Base-by-base conservation (phyloP, 35 echinoderm and acorn worm species). In the Chiridota heheva region DNA sequence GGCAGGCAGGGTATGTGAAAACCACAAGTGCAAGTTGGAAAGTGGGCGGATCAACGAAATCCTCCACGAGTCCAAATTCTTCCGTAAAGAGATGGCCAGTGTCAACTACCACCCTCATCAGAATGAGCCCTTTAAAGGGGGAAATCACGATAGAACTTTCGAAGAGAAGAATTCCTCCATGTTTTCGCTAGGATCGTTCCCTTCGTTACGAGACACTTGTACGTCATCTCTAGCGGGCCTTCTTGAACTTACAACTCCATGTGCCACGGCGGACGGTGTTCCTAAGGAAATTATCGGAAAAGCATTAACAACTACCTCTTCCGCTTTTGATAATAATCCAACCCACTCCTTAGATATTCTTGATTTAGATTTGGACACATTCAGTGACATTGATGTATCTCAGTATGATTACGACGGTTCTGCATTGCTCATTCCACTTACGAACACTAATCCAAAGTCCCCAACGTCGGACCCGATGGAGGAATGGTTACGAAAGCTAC, bases 391-490 rank as follows among this genome's bases (percentile, higher is more conserved):
- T 20, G 75, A 78, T 33, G 34, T 78, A 38, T 78, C 75, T 8
- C 75, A 78, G 51, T 78, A 78, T 35, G 75, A 78, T 33, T 78
- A 62, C n/a, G 75, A 78, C 7, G 75, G 75, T 42, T 61, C 56
- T 1, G 75, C 58, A 22, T 62, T 49, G 75, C 22, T 61, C 38
- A 36, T 78, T 13, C 75, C 75, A 59, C 42, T 42, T 38, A 78
- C 49, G 51, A 78, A 74, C 44, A 18, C 70, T 1, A 74, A 61
- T 43, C 75, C 75, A 78, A 78, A 78, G 51, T 40, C 75, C 20
- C 58, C 55, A 15, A 78, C 75, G 10, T 58, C 58, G 42, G 75
- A 78, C 29, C 40, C 75, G 2, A 31, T 78, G 48, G 75, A 78
- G 58, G 75, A 78, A 18, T 78, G 75, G 75, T 57, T 58, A 31